A percentile compares a stretch with the other conserved stretches of the same genome.
These are phyloP conservation scores for Pantala flavescens DNA, from an alignment of 1,140 invertebrate species.

Conservation along the genomic window DNA sequence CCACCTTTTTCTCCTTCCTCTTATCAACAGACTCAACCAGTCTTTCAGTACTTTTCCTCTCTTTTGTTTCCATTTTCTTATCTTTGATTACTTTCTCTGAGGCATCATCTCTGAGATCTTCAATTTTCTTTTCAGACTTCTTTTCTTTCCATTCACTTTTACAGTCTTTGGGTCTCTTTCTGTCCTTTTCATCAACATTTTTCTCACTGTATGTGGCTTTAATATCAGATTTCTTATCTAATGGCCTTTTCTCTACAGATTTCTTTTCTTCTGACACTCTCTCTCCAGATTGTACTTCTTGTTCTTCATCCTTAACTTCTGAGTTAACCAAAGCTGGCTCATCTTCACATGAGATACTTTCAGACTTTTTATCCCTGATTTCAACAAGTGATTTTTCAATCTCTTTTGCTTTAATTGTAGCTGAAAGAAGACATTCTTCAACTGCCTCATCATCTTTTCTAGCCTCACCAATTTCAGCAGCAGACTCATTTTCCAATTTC, in stretches of 20 bases:
- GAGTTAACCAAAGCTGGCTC: neutral
- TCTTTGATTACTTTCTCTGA: constrained; percentile 23
- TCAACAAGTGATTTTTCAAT: constrained; percentile 22
- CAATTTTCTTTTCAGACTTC: neutral
- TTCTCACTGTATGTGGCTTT: constrained; percentile 17
- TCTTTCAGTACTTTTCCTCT: constrained; percentile 20
- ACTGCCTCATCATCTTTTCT: constrained; percentile 9
- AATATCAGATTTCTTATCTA: neutral
- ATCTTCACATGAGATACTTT: neutral
- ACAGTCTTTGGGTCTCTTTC: constrained; percentile 17
- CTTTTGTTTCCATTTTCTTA: constrained; percentile 27
- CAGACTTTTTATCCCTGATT: neutral
- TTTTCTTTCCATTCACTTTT: constrained; percentile 21
- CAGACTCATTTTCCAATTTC: constrained; percentile 20
- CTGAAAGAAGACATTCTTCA: constrained; percentile 18
- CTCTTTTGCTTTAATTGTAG: constrained; percentile 11
- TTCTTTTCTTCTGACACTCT: neutral
- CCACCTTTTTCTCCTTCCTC: neutral
- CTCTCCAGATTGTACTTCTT: neutral
- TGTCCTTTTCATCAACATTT: constrained; percentile 17
- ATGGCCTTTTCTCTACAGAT: neutral
- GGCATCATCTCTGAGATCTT: neutral
- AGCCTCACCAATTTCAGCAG: constrained; percentile 11
- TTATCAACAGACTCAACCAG: constrained; percentile 14
- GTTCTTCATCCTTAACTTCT: neutral